Evolutionary conservation across 2,888 invertebrate genomes (phyloP), one percentile per base, ranked within the genome.

Genomic region (Tenodera sinensis): DNA sequence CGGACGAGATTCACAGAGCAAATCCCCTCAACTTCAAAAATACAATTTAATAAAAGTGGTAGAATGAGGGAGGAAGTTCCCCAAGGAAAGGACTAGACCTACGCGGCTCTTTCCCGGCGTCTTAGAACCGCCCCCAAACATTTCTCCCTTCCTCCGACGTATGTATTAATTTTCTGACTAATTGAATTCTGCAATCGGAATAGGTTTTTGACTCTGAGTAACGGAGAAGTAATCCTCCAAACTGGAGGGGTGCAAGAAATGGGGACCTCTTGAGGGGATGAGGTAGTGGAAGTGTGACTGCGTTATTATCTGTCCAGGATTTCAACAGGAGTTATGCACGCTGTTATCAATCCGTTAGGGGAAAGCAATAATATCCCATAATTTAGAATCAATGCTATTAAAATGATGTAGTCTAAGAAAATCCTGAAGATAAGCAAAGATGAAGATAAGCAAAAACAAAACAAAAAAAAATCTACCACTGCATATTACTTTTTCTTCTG

Each of bases 151-250:
- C 54, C 25, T 71, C 54, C 54, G 54, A 71, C 84, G 82, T 89
- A 89, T 89, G 85, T 85, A 89, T 85, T 89, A 89, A 89, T 89
- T 89, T 89, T 89, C 89, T 89, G 42, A 85, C 89, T 89, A 89
- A 89, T 89, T 89, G 85, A 89, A 89, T 89, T 85, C 82, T 42
- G 89, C 89, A 89, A 87, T 87, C 83, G 87, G 42, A 87, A 87
- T 83, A 87, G 87, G 87, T 83, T 83, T 87, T 87, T 87, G 87
- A 82, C 54, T 71, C 54, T 71, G 54, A 20, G 54, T 71, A 71
- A 71, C 54, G 54, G 15, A 71, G 54, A 71, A 71, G 54, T 71
- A 71, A 71, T 71, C 54, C 54, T 71, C 54, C 54, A 71, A 71
- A 71, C 20, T 20, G 54, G 54, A 20, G 54, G 54, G 54, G 54